Evolutionary conservation across 2,113 vertebrate species (phyloP), one percentile per base, ranked within the genome.

Genomic region (Syngnathoides biaculeatus): DNA sequence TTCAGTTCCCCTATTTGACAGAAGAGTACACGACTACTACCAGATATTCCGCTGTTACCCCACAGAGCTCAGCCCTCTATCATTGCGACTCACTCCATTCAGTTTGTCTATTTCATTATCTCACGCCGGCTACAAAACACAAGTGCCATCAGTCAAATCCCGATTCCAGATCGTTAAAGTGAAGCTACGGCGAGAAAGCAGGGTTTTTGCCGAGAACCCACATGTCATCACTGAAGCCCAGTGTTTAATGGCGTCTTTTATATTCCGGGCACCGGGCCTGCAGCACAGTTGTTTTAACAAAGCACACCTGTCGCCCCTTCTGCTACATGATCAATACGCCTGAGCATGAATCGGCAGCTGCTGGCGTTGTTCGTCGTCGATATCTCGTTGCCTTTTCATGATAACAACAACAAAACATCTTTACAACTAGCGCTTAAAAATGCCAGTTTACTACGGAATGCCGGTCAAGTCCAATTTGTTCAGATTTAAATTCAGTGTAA

Each of bases 171-270:
- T 83, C 52, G 67, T 80, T 80, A 78, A 53, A 10, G 38, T 20
- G 72, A 71, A 13, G 64, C 62, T 20, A 64, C 66, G 39, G 58
- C 4, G 8, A 62, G 77, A 71, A 53, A n/a, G 24, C 80, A 71
- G 65, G 66, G 69, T 75, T 74, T 73, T 76, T 52, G 62, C 70
- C 75, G 59, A 71, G 78, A 14, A 56, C 69, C 11, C 42, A 58
- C 67, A 62, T 19, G 68, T 77, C 52, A 47, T 62, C 73, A 17
- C 11, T 1, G 60, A 5, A 24, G 10, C 22, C 66, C 20, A n/a
- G 61, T 69, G 65, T 79, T 81, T 83, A 79, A 83, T 59, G 78
- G 53, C 61, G 14, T 48, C 69, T 48, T 86, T 82, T 73, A 77
- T 65, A 85, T 88, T 83, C 82, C 8, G 72, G 72, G 71, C 73